Conservation (phyloP, 2,113 vertebrate species). For the Onychorhynchus coronatus region DNA sequence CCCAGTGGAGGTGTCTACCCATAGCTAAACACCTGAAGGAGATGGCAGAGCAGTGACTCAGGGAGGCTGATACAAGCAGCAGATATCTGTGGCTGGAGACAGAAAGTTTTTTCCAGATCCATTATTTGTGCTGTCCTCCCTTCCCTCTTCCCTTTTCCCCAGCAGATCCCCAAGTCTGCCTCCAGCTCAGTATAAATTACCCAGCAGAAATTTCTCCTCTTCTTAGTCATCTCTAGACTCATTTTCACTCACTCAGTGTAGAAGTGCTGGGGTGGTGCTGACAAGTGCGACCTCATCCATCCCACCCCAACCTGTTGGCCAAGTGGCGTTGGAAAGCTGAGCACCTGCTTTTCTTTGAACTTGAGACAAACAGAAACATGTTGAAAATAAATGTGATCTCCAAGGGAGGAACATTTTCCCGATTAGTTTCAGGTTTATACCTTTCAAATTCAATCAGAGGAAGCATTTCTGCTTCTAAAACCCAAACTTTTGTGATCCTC, state of each 20-base stretch:
- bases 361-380: neutral
- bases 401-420: neutral
- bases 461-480: neutral
- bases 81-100: neutral
- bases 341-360: neutral
- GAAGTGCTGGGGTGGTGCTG: neutral
- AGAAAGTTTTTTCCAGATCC: neutral
- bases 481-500: neutral
- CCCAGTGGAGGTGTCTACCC: neutral
- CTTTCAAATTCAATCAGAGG: neutral
- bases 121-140: neutral
- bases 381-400: neutral
- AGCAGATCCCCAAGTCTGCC: neutral
- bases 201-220: neutral
- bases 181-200: neutral
- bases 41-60: neutral
- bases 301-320: neutral
- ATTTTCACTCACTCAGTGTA: too few relatives aligned
- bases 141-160: neutral
- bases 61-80: neutral
- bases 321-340: rapidly evolving
- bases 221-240: neutral
- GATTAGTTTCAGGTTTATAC: neutral
- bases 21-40: neutral
- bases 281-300: neutral